Conservation (phyloP, 2,888 invertebrate genomes). For the Thera britannica region DNA sequence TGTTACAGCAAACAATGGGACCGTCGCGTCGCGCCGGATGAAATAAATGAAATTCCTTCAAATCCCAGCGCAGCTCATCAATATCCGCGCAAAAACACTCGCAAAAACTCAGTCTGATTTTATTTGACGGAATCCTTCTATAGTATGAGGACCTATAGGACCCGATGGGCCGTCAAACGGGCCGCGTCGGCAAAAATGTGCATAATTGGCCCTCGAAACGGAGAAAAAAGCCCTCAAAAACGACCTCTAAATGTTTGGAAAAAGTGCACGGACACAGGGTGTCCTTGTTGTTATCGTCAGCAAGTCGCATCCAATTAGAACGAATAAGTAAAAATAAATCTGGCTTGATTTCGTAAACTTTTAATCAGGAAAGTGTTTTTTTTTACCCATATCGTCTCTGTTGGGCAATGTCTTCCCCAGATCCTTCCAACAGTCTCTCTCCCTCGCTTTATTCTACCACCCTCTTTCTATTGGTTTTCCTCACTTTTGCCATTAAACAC, state of each 20-base stretch:
- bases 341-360: too few species aligned
- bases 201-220: conserved; percentile 77
- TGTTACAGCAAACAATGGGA: conserved; percentile 56
- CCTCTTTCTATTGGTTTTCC: too few species aligned
- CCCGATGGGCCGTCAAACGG: conserved; percentile 69
- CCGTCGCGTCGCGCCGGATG: conserved; percentile 51
- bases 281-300: conserved; percentile 35
- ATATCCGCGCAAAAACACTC: conserved; percentile 75
- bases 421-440: too few species aligned
- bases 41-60: conserved; percentile 70
- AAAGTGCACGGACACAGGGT: conserved; percentile 79
- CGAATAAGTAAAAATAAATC: too few species aligned
- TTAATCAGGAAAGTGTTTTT: too few species aligned
- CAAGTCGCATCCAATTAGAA: neutral
- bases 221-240: conserved; percentile 81
- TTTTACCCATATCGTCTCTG: too few species aligned
- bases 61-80: conserved; percentile 70
- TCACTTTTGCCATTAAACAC: too few species aligned
- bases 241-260: conserved; percentile 81
- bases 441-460: too few species aligned
- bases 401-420: too few species aligned
- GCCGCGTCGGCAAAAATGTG: conserved; percentile 82
- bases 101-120: conserved; percentile 77
- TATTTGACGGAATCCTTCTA: conserved; percentile 81
- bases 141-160: conserved; percentile 60